Evolutionary conservation across 2,113 vertebrate species (phyloP).

Genomic region (Rhineura floridana): DNA sequence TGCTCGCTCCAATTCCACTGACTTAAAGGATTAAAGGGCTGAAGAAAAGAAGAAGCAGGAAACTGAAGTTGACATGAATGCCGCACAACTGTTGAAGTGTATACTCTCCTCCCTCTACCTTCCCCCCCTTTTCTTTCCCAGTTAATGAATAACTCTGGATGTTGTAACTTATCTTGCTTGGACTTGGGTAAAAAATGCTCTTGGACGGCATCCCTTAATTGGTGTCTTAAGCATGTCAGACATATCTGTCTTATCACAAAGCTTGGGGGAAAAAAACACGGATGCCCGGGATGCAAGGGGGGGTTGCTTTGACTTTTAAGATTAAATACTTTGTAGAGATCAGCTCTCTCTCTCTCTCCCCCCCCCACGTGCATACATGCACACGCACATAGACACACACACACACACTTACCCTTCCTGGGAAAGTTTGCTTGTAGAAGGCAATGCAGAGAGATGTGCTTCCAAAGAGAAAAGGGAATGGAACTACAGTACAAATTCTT

Average conservation of each 20-base stretch:
- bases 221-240: conserved; percentile 29
- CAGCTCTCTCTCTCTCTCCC: not conserved
- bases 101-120: not conserved
- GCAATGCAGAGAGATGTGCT: conserved; percentile 1
- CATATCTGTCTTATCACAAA: conserved; percentile 52
- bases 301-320: conserved; percentile 33
- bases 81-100: conserved; percentile 14
- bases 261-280: conserved; percentile 24
- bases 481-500: conserved; percentile 23
- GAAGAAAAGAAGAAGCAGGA: conserved; percentile 33
- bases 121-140: conserved; percentile 34
- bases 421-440: not conserved
- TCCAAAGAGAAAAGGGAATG: conserved; percentile 7
- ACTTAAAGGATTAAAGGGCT: conserved; percentile 27
- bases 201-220: conserved; percentile 37
- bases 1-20: conserved; percentile 28
- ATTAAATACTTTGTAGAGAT: conserved; percentile 43
- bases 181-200: conserved; percentile 35
- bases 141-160: conserved; percentile 53
- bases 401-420: not conserved
- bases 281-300: conserved; percentile 26
- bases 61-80: not conserved
- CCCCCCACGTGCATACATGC: not conserved
- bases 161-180: conserved; percentile 48
- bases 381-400: conserved; percentile 24